A percentile compares a stretch with the other conserved stretches of the same genome.
These are phyloP conservation scores for Megaptera novaeangliae DNA, from an alignment of 2,113 vertebrate genomes.

Conservation along the genomic window DNA sequence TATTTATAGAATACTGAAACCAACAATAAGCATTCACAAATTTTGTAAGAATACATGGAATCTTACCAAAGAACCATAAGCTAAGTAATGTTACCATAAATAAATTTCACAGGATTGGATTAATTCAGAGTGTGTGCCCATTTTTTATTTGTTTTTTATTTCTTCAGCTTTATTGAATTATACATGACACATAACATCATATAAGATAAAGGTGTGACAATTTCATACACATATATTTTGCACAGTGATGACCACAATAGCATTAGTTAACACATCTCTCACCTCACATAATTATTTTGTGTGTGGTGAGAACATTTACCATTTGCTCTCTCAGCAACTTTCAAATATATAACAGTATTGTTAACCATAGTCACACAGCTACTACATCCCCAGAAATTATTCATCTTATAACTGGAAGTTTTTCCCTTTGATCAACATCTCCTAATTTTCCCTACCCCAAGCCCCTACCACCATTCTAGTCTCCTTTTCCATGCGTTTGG, in stretches of 20 bases:
- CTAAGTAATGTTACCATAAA: not conserved
- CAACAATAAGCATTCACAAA: not conserved
- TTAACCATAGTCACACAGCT: not conserved
- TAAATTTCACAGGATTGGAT: not conserved
- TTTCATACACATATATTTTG: not conserved
- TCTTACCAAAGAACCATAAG: not conserved
- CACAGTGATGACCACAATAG: not conserved
- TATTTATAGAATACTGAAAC: not conserved
- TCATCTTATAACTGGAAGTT: not conserved
- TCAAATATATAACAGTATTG: not conserved
- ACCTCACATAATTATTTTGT: not conserved
- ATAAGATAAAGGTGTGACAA: not conserved
- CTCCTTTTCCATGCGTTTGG: not conserved
- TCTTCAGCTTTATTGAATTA: not conserved
- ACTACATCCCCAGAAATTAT: not conserved
- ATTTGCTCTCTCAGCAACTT: not conserved
- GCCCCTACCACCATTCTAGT: not conserved
- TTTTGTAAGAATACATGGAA: not conserved
- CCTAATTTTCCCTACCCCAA: no score
- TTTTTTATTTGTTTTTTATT: not conserved
- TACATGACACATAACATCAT: not conserved
- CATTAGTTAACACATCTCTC: not conserved
- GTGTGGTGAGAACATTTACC: not conserved
- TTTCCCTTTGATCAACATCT: not conserved
- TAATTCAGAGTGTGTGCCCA: not conserved